Conservation (phyloP, 2,797 vertebrate genomes). For the Lepilemur septentrionalis region DNA sequence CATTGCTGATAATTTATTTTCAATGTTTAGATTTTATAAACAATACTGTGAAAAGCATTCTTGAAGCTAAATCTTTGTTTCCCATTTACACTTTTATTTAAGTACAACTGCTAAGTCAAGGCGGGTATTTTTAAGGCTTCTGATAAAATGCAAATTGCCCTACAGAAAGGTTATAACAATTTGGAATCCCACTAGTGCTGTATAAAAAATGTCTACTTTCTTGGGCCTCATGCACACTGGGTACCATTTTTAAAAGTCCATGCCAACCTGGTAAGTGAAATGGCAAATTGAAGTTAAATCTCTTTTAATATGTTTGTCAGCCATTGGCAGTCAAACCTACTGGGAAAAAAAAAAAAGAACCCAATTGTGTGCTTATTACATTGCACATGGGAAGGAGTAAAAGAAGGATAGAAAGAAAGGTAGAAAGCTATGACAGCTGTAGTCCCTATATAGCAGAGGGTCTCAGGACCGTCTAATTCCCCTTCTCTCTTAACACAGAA, state of each 20-base stretch:
- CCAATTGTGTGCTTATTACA: background rate
- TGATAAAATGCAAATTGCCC: background rate
- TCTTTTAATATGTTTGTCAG: background rate
- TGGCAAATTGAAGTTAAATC: background rate
- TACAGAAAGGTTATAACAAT: constrained; percentile 5
- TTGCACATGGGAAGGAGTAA: background rate
- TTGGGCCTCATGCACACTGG: background rate
- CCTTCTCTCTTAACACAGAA: background rate
- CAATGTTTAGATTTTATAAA: constrained; percentile 38
- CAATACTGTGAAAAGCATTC: background rate
- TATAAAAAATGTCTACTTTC: constrained; percentile 20
- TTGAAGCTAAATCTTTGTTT: constrained; percentile 19
- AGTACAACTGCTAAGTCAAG: background rate
- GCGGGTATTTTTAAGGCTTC: background rate
- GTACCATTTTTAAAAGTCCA: background rate
- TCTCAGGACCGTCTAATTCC: background rate
- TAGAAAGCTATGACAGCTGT: background rate
- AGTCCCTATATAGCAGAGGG: background rate
- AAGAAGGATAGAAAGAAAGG: background rate
- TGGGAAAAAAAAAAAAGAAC: background rate
- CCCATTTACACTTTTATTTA: background rate
- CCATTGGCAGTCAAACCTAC: background rate
- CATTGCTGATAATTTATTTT: background rate
- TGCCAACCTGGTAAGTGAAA: constrained; percentile 30
- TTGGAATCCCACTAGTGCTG: background rate